A percentile compares a stretch with the other conserved stretches of the same genome.
phyloP scores from a whole-genome alignment of 2,888 invertebrate genomes.

The Pristionchus mayeri region DNA sequence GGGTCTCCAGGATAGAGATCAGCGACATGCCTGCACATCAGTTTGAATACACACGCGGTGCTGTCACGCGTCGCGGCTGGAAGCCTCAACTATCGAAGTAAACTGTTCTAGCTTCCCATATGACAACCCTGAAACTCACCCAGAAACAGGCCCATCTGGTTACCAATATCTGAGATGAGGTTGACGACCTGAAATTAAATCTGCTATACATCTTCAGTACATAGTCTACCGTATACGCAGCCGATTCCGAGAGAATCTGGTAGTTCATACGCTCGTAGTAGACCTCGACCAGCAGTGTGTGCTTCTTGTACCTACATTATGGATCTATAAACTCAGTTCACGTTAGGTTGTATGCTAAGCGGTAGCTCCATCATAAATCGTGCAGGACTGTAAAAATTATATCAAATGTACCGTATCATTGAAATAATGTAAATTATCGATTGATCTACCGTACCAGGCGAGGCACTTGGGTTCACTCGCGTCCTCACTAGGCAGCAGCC shows the following conservation, averaged over 20 bases:
- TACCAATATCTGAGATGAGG: slow-evolving; percentile 77
- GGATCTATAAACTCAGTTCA: too few species aligned
- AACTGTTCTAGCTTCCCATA: too few species aligned
- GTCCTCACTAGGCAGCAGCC: slow-evolving; percentile 50
- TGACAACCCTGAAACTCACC: neutral
- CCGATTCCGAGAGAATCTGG: slow-evolving; percentile 70
- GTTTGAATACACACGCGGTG: too few species aligned
- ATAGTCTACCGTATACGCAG: slow-evolving; percentile 65
- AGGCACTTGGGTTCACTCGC: slow-evolving; percentile 21
- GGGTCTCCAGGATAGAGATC: slow-evolving; percentile 57
- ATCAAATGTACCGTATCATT: too few species aligned
- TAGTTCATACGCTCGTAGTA: slow-evolving; percentile 77
- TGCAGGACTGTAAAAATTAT: too few species aligned
- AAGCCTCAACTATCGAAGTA: too few species aligned
- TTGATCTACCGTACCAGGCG: neutral
- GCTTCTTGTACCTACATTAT: slow-evolving; percentile 67
- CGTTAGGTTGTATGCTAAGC: neutral
- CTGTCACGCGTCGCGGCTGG: too few species aligned
- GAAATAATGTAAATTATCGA: neutral
- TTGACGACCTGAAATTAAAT: slow-evolving; percentile 74
- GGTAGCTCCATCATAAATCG: too few species aligned
- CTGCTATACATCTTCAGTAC: neutral
- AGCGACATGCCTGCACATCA: slow-evolving; percentile 55
- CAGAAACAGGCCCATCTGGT: slow-evolving; percentile 73
- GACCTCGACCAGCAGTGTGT: slow-evolving; percentile 76